These are phyloP conservation scores for Parapristionchus giblindavisi DNA, from an alignment of 2,888 invertebrate genomes.

Conservation along the genomic window DNA sequence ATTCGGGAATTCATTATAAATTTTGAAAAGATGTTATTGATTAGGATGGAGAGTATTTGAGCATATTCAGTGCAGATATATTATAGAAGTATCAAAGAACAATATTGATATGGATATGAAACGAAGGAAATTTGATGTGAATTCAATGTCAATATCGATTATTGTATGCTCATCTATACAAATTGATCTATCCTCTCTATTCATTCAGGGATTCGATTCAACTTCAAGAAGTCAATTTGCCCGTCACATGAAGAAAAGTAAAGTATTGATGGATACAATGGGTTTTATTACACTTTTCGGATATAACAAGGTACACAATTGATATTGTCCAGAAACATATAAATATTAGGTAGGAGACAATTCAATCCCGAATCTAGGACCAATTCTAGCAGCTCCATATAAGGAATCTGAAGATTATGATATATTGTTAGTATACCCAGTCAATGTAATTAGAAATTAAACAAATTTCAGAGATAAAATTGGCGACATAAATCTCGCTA, in stretches of 20 bases:
- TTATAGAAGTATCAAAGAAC: background rate
- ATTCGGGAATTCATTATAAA: too few species aligned
- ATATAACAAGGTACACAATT: constrained; percentile 18
- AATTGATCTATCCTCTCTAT: background rate
- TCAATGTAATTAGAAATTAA: background rate
- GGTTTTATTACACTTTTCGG: constrained; percentile 31
- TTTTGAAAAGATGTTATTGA: too few species aligned
- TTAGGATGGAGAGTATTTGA: too few species aligned
- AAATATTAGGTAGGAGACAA: constrained; percentile 33
- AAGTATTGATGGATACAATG: constrained; percentile 17
- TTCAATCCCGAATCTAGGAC: constrained; percentile 20
- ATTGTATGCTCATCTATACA: background rate
- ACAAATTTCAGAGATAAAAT: constrained; percentile 7
- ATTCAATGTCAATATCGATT: constrained; percentile 24
- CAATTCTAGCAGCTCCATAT: constrained; percentile 26
- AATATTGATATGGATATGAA: background rate
- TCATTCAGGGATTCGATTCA: constrained; percentile 27
- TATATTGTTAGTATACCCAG: constrained; percentile 8
- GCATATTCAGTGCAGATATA: too few species aligned
- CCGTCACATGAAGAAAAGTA: constrained; percentile 29
- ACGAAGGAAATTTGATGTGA: background rate
- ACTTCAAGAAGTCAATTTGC: constrained; percentile 36
- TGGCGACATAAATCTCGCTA: constrained; percentile 1
- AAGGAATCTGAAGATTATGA: constrained; percentile 27
- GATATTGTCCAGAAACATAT: background rate